phyloP scores from a whole-genome alignment of 2,888 invertebrate species.

The Rhabditoides inermis region DNA sequence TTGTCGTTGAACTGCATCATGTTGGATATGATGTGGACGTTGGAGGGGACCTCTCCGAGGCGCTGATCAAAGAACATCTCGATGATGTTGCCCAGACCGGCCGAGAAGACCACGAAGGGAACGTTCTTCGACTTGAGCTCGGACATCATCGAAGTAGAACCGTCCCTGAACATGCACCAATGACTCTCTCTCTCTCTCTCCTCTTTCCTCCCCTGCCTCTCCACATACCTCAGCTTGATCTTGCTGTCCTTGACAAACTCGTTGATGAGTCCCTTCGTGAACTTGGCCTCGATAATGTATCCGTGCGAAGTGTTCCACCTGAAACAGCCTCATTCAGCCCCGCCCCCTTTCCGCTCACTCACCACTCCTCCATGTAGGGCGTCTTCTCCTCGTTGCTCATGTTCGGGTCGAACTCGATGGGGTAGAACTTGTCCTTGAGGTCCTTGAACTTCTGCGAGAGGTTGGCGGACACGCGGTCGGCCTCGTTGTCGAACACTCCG shows the following conservation, averaged over 20 bases:
- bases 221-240: slow-evolving; percentile 6
- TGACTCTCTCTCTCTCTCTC: not conserved
- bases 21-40: slow-evolving; percentile 50
- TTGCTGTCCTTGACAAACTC: slow-evolving; percentile 48
- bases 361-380: slow-evolving; percentile 58
- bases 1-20: slow-evolving; percentile 48
- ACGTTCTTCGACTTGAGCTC: slow-evolving; percentile 54
- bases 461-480: slow-evolving; percentile 25
- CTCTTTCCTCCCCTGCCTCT: not conserved
- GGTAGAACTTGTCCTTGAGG: slow-evolving; percentile 36
- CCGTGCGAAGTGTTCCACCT: slow-evolving; percentile 55
- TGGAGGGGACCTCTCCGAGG: slow-evolving; percentile 26
- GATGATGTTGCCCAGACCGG: slow-evolving; percentile 71
- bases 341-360: slow-evolving; percentile 1
- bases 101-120: slow-evolving; percentile 85
- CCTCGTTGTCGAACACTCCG: slow-evolving; percentile 45
- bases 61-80: slow-evolving; percentile 68
- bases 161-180: slow-evolving; percentile 22
- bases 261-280: slow-evolving; percentile 49
- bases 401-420: slow-evolving; percentile 54
- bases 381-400: slow-evolving; percentile 55
- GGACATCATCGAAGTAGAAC: slow-evolving; percentile 25
- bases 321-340: not conserved
- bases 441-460: slow-evolving; percentile 34
- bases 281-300: slow-evolving; percentile 49